phyloP scores from a whole-genome alignment of 1,140 invertebrate species.

The Tetraneura akinire region DNA sequence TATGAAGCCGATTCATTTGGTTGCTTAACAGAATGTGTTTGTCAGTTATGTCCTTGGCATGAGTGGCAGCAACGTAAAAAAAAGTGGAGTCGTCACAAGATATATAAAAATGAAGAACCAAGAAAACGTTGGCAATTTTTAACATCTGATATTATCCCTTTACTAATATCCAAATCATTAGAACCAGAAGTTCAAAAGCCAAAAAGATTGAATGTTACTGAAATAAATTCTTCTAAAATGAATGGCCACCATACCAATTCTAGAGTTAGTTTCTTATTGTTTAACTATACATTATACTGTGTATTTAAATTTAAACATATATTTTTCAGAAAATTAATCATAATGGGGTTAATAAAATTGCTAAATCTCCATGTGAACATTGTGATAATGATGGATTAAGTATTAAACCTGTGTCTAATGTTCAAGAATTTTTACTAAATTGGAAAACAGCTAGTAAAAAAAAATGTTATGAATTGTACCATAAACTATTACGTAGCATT shows the following conservation, averaged over 20 bases:
- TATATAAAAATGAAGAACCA: conserved; percentile 2
- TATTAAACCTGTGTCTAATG: conserved; percentile 29
- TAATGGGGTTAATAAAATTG: conserved; percentile 17
- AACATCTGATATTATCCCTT: neutral
- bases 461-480: conserved; percentile 30
- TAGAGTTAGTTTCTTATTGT: neutral
- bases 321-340: conserved; percentile 23
- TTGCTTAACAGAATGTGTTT: conserved; percentile 37
- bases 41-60: conserved; percentile 40
- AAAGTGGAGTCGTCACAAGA: conserved; percentile 21
- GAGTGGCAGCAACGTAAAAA: conserved; percentile 34
- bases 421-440: conserved; percentile 25
- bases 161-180: neutral
- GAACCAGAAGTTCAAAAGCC: neutral
- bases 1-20: conserved; percentile 34
- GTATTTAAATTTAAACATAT: neutral
- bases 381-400: neutral
- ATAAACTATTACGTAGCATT: conserved; percentile 25
- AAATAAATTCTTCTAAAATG: conserved; percentile 21
- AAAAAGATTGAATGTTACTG: conserved; percentile 27
- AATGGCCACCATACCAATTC: conserved; percentile 37
- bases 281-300: neutral
- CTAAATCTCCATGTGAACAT: conserved; percentile 17
- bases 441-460: conserved; percentile 42
- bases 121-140: conserved; percentile 38